A percentile compares a stretch with the other conserved stretches of the same genome.
Evolutionary conservation across 2,797 vertebrate species (phyloP).

Genomic region (Streptopelia turtur): DNA sequence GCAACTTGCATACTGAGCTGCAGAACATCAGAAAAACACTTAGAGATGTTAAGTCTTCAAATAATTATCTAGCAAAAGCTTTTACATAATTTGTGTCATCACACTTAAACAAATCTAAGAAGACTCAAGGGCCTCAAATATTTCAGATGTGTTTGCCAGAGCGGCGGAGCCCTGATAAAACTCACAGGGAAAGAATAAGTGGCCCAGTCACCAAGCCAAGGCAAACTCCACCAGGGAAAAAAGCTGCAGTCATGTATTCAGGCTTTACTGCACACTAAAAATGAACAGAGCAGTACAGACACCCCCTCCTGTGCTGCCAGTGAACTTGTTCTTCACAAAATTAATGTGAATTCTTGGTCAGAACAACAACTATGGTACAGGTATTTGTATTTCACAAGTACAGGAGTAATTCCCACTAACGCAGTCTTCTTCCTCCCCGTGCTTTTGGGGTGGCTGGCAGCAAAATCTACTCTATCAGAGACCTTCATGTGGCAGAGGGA

Average conservation of each 20-base stretch:
- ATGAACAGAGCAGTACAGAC: background rate
- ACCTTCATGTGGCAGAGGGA: background rate
- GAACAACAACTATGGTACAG: background rate
- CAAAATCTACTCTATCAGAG: background rate
- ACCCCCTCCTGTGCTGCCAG: background rate
- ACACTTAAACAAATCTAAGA: constrained; percentile 6
- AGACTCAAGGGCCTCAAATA: constrained; percentile 5
- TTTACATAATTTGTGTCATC: constrained; percentile 45
- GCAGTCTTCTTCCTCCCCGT: background rate
- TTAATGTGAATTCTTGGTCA: background rate
- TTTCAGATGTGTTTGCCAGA: background rate
- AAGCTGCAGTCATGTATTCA: background rate
- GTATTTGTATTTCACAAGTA: background rate
- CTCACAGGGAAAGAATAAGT: background rate
- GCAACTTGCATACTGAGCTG: background rate
- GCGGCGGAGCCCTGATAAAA: background rate
- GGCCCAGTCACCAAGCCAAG: background rate
- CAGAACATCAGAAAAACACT: constrained; percentile 52
- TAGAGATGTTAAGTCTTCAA: constrained; percentile 16
- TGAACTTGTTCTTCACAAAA: background rate
- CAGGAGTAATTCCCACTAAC: background rate
- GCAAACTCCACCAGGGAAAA: background rate
- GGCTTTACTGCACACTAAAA: background rate
- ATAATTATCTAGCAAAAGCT: constrained; percentile 49
- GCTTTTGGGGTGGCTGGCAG: background rate